A percentile compares a stretch with the other conserved stretches of the same genome.
These are phyloP conservation scores for Sterrhoptilus dennistouni DNA, from an alignment of 2,113 vertebrate species.

Conservation along the genomic window DNA sequence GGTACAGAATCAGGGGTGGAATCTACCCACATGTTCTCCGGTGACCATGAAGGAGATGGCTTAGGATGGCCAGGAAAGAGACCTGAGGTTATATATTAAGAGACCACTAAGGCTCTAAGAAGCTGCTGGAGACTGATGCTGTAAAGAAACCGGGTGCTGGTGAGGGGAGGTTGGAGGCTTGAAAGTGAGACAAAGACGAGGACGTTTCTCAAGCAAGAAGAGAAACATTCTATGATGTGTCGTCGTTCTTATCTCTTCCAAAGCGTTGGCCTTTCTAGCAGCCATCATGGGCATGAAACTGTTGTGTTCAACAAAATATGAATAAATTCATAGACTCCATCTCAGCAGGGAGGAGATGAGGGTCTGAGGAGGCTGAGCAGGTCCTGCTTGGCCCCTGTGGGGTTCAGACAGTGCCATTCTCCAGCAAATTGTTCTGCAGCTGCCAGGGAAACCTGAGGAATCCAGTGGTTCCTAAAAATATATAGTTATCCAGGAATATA, in stretches of 20 bases:
- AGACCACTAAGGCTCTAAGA: neutral
- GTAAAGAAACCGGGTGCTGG: neutral
- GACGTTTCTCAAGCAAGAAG: neutral
- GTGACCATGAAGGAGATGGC: neutral
- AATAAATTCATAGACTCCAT: neutral
- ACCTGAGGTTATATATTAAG: neutral
- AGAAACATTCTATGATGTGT: accelerated
- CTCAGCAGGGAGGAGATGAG: neutral
- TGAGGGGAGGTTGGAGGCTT: neutral
- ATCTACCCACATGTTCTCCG: neutral
- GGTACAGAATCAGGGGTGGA: neutral
- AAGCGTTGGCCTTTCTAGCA: neutral
- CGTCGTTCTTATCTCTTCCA: neutral
- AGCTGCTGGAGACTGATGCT: neutral
- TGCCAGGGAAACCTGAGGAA: neutral
- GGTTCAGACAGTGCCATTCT: accelerated
- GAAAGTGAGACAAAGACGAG: neutral
- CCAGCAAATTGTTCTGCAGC: neutral
- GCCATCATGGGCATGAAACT: neutral
- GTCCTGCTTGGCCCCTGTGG: accelerated
- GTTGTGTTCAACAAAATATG: neutral
- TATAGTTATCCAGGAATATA: accelerated
- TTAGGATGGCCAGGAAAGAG: neutral
- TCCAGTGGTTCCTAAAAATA: neutral
- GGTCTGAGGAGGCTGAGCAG: neutral